Evolutionary conservation across 2,888 invertebrate genomes (phyloP).

Genomic region (Lasius platythorax): DNA sequence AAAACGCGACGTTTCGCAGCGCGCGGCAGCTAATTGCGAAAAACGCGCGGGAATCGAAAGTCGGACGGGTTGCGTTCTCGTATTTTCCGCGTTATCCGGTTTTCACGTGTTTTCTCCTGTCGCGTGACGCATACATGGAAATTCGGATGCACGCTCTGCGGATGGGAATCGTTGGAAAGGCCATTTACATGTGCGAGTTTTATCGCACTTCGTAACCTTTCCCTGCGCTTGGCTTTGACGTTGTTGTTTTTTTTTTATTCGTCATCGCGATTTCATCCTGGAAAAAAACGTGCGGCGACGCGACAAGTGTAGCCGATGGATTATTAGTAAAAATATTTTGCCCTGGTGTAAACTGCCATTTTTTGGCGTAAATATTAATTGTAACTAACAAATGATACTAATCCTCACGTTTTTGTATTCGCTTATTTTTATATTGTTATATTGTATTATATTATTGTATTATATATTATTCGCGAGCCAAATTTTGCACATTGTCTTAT

Average conservation of each 20-base stretch:
- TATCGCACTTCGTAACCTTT: constrained; percentile 45
- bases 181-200: constrained; percentile 61
- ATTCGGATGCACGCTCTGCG: constrained; percentile 21
- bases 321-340: constrained; percentile 46
- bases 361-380: not conserved
- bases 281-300: constrained; percentile 6
- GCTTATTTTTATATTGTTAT: not conserved
- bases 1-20: constrained; percentile 38
- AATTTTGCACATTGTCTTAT: not conserved
- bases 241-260: not conserved
- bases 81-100: constrained; percentile 50
- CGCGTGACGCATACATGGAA: constrained; percentile 36
- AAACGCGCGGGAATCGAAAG: constrained; percentile 48
- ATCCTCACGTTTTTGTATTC: not conserved
- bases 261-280: constrained; percentile 34
- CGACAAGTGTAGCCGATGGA: constrained; percentile 22
- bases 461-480: not conserved
- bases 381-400: not conserved
- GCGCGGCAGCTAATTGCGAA: constrained; percentile 50
- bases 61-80: constrained; percentile 18
- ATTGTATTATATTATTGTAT: not conserved
- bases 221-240: constrained; percentile 39
- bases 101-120: constrained; percentile 40
- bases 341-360: not conserved
- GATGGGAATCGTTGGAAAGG: constrained; percentile 51